Evolutionary conservation across 1,140 invertebrate species (phyloP).

Genomic region (Bombus breviceps): DNA sequence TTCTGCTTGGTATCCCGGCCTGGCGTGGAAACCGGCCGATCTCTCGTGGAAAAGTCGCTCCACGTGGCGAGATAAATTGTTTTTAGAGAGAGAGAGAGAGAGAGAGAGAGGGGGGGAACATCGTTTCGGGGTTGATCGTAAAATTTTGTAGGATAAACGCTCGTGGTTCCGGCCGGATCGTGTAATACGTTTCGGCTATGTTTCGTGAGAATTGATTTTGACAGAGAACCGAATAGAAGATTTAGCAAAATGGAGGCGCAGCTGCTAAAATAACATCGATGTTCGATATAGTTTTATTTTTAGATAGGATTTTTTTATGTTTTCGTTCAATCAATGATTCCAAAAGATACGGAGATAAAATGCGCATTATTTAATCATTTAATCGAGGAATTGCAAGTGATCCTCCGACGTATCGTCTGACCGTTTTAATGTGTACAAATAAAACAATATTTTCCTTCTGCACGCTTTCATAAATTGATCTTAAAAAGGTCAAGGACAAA

Average conservation of each 20-base stretch:
- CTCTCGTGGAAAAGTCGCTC: background rate
- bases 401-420: too few relatives aligned
- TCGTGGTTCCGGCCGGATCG: background rate
- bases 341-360: too few relatives aligned
- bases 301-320: background rate
- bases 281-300: background rate
- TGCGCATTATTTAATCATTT: too few relatives aligned
- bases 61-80: background rate
- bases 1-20: background rate
- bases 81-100: background rate
- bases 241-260: background rate
- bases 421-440: too few relatives aligned
- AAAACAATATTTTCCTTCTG: too few relatives aligned
- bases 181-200: background rate
- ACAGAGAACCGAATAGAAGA: background rate
- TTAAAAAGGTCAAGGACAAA: too few relatives aligned
- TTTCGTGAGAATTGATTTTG: background rate
- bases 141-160: background rate
- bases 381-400: too few relatives aligned
- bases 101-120: too few relatives aligned
- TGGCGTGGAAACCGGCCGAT: background rate
- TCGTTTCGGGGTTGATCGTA: too few relatives aligned
- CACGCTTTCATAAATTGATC: too few relatives aligned
- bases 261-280: background rate
- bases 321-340: background rate